Evolutionary conservation across 2,888 invertebrate genomes (phyloP).

Genomic region (Agriopis leucophaearia): DNA sequence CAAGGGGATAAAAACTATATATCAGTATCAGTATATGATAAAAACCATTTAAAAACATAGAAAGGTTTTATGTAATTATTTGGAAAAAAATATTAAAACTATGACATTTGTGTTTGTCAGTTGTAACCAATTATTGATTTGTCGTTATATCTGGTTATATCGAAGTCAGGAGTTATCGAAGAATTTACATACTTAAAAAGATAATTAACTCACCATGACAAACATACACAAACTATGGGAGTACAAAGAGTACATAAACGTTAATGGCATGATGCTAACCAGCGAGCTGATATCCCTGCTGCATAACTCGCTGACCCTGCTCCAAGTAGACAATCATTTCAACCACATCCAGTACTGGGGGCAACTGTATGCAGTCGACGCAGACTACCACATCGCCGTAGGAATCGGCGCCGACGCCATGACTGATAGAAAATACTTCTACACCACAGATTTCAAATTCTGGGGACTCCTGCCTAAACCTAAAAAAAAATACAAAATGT

Average conservation of each 20-base stretch:
- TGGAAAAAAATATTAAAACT: no score
- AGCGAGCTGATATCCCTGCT: slow-evolving; percentile 91
- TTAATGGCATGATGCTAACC: slow-evolving; percentile 90
- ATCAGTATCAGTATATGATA: no score
- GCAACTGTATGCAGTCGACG: slow-evolving; percentile 90
- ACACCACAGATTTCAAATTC: slow-evolving; percentile 90
- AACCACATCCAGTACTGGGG: slow-evolving; percentile 95
- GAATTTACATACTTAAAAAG: no score
- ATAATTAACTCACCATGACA: slow-evolving; percentile 54
- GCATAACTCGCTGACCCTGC: slow-evolving; percentile 91
- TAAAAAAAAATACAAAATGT: slow-evolving; percentile 75
- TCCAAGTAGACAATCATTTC: slow-evolving; percentile 95
- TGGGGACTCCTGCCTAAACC: slow-evolving; percentile 87
- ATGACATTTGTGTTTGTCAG: neutral
- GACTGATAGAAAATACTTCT: slow-evolving; percentile 90
- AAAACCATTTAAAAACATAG: no score
- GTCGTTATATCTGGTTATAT: no score
- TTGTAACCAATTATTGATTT: neutral
- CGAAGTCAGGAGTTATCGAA: no score
- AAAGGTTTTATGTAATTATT: no score
- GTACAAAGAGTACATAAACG: slow-evolving; percentile 76
- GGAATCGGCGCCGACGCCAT: slow-evolving; percentile 93
- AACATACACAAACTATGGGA: slow-evolving; percentile 82
- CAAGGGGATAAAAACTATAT: no score
- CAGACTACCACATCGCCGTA: slow-evolving; percentile 94